Conservation (phyloP, 2,888 invertebrate genomes). For the Abscondita cerata region DNA sequence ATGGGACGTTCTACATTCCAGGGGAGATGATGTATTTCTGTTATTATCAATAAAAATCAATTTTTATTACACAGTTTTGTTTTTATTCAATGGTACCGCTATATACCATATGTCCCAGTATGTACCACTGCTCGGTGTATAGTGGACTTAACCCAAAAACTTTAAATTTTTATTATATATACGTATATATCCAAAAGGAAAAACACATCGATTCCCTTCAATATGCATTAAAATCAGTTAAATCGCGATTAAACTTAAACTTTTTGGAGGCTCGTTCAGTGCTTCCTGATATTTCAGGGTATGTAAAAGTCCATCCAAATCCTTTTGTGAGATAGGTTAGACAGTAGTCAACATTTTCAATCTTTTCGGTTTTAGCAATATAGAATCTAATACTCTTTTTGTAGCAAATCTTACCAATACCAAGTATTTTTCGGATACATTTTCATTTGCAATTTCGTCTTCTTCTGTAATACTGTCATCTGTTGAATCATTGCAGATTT, state of each 20-base stretch:
- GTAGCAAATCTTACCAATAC: conserved; percentile 2
- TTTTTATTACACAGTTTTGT: no score
- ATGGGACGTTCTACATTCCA: no score
- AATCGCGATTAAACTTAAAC: conserved; percentile 3
- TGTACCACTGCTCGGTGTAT: no score
- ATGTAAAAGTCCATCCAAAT: not conserved
- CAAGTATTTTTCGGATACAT: not conserved
- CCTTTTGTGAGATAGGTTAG: conserved; percentile 10
- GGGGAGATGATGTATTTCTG: no score
- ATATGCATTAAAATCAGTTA: conserved; percentile 8
- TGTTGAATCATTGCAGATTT: conserved; percentile 15
- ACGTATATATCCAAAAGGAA: not conserved
- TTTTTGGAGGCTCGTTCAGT: conserved; percentile 2
- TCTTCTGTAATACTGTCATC: conserved; percentile 7
- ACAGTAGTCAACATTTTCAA: conserved; percentile 8
- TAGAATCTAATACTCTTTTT: not conserved
- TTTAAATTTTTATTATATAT: conserved; percentile 2
- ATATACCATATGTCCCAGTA: no score
- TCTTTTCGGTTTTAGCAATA: not conserved
- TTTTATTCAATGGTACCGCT: no score
- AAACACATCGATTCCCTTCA: not conserved
- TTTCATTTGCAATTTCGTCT: not conserved
- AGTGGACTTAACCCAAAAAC: no score
- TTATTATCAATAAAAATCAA: no score
- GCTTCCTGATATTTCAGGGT: not conserved